Conservation (phyloP, 2,113 vertebrate species). For the Elaphurus davidianus region DNA sequence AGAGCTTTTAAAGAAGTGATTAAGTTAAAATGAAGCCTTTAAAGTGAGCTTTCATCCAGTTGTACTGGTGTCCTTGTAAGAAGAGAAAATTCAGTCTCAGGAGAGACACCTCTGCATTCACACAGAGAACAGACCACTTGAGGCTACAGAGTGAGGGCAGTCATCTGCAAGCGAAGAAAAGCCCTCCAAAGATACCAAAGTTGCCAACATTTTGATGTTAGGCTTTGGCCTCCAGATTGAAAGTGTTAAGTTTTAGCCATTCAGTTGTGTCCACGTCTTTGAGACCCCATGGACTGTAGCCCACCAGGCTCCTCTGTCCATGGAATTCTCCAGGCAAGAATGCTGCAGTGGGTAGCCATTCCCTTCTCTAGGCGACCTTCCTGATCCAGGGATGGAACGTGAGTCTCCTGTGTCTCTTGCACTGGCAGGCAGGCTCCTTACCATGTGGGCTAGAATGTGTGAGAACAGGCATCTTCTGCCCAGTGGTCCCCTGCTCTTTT, state of each 20-base stretch:
- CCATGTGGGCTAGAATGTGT: background rate
- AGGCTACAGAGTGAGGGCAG: background rate
- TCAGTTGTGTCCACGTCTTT: background rate
- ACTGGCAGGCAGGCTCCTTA: background rate
- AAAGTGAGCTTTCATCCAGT: background rate
- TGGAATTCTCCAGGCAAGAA: background rate
- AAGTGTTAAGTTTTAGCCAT: background rate
- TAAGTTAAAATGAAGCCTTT: background rate
- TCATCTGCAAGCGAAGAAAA: background rate
- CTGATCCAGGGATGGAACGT: fast-evolving
- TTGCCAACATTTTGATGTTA: background rate
- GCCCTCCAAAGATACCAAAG: background rate
- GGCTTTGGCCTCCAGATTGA: background rate
- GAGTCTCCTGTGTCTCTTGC: background rate
- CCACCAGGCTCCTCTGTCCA: background rate
- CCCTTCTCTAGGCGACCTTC: fast-evolving
- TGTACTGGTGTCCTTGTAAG: background rate
- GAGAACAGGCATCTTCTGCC: background rate
- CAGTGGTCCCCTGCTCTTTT: background rate
- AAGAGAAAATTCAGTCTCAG: background rate
- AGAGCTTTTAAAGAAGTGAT: background rate
- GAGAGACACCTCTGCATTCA: background rate
- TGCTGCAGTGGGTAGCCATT: background rate
- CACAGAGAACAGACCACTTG: background rate
- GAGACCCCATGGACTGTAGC: background rate